Evolutionary conservation across 2,113 vertebrate species (phyloP).

Genomic region (Pogonocichla stellata): DNA sequence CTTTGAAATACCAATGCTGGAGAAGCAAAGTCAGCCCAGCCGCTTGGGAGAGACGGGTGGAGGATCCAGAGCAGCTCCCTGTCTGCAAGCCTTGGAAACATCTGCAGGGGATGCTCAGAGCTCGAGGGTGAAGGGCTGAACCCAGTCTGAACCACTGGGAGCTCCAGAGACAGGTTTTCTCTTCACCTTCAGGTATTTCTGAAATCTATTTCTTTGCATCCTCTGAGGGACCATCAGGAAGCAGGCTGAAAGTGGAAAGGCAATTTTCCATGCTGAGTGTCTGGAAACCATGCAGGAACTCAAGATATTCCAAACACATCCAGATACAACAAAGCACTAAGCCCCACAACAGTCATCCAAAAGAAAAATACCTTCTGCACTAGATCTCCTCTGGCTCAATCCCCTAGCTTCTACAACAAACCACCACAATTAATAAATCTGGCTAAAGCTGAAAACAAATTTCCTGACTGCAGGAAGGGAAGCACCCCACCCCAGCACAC

Average conservation of each 20-base stretch:
- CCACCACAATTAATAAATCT: not conserved
- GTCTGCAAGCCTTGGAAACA: not conserved
- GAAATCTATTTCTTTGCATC: not conserved
- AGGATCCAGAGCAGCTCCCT: not conserved
- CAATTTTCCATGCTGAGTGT: not conserved
- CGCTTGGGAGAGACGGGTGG: not conserved
- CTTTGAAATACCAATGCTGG: not conserved
- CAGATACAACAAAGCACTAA: not conserved
- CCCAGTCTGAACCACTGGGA: not conserved
- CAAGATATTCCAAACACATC: not conserved
- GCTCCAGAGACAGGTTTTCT: not conserved
- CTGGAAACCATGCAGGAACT: not conserved
- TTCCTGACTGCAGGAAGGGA: not conserved
- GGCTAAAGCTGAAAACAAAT: not conserved
- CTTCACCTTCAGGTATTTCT: not conserved
- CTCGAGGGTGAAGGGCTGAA: not conserved
- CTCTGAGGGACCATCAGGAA: not conserved
- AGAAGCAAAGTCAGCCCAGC: not conserved
- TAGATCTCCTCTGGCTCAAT: not conserved
- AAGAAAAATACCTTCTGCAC: constrained; percentile 5
- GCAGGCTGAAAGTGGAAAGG: not conserved
- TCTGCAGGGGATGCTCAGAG: not conserved
- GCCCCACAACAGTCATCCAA: not conserved
- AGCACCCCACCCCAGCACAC: not conserved
- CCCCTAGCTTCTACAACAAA: not conserved